Conservation (phyloP, 2,888 invertebrate genomes). For the Caenorhabditis auriculariae region DNA sequence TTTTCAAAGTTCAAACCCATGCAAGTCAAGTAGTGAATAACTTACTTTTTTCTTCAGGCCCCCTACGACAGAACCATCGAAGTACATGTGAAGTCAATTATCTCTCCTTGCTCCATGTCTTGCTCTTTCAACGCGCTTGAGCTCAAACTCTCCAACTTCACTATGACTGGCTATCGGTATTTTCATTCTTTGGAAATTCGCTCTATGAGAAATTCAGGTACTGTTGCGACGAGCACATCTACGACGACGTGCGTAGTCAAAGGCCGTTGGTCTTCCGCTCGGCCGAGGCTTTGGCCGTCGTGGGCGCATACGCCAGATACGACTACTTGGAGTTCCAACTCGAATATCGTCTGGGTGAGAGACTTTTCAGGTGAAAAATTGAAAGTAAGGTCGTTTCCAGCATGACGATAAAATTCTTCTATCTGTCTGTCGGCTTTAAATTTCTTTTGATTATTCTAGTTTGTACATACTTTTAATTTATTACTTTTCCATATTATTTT, state of each 20-base stretch:
- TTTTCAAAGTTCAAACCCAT: too few relatives aligned
- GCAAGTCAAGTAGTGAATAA: too few relatives aligned
- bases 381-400: too few relatives aligned
- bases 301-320: conserved; percentile 29
- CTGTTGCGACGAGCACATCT: conserved; percentile 33
- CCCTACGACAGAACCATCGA: too few relatives aligned
- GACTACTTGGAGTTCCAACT: conserved; percentile 26
- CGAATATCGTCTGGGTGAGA: conserved; percentile 15
- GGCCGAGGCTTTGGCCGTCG: conserved; percentile 14
- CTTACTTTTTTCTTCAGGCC: too few relatives aligned
- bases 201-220: conserved; percentile 9
- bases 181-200: neutral
- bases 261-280: conserved; percentile 11
- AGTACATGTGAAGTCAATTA: conserved; percentile 19
- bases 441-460: too few relatives aligned
- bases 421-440: too few relatives aligned
- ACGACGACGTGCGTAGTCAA: conserved; percentile 1
- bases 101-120: conserved; percentile 30
- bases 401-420: too few relatives aligned
- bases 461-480: too few relatives aligned
- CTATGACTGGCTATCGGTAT: conserved; percentile 28
- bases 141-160: conserved; percentile 21
- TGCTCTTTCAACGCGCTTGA: conserved; percentile 28
- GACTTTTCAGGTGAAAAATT: too few relatives aligned
- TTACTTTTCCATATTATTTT: too few relatives aligned